Percentiles rank a stretch among this genome's conserved stretches.
These are phyloP conservation scores for Iguana delicatissima DNA, from an alignment of 2,797 vertebrate species.

Conservation along the genomic window DNA sequence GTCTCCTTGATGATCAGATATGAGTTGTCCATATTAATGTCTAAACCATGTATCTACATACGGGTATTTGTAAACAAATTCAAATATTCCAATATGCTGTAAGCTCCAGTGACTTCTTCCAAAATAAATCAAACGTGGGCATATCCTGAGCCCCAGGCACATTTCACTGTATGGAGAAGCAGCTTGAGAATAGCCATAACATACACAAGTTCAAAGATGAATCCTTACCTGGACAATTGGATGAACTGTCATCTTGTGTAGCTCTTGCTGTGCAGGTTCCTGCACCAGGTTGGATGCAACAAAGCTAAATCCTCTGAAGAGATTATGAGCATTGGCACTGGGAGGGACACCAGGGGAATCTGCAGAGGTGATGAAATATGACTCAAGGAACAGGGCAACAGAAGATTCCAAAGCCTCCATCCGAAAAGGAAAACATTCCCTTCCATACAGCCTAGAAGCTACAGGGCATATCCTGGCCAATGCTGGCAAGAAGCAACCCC, in stretches of 20 bases:
- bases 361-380: conserved; percentile 66
- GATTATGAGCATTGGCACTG: conserved; percentile 93
- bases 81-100: not conserved
- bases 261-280: conserved; percentile 83
- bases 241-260: conserved; percentile 81
- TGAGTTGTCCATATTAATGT: not conserved
- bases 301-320: conserved; percentile 98
- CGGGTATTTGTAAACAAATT: not conserved
- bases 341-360: conserved; percentile 96
- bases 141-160: not conserved
- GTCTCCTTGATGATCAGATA: not conserved
- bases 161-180: not conserved
- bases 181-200: not conserved
- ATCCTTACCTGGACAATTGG: conserved; percentile 90
- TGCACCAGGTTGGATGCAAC: conserved; percentile 89
- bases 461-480: not conserved
- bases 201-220: not conserved
- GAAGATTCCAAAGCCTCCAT: conserved; percentile 14
- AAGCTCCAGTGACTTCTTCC: not conserved
- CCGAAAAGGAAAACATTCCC: not conserved
- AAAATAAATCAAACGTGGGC: not conserved
- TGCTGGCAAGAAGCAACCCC: not conserved
- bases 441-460: not conserved
- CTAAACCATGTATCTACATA: not conserved
- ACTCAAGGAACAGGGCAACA: conserved; percentile 24